Evolutionary conservation across 2,888 invertebrate genomes (phyloP), one percentile per base, ranked within the genome.

Genomic region (Philhelius pedissequus): DNA sequence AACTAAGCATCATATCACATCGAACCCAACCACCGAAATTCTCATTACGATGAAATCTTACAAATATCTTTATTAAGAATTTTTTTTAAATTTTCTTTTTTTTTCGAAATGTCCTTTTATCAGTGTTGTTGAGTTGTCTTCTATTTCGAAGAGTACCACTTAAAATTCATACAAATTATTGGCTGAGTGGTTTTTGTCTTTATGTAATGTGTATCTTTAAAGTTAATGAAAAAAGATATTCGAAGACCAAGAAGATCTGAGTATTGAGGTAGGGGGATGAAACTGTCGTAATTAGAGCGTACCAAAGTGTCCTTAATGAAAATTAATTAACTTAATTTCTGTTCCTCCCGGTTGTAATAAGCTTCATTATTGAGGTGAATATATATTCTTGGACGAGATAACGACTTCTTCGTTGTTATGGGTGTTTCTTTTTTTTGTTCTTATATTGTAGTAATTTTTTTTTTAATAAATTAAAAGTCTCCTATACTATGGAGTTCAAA

Each of bases 301-400:
- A 70, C 4, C 64, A 81, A n/a, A 81, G 69, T 70, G 56, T 27
- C 75, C 75, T 81, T 70, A 81, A 81, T 70, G 62, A 64, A 70
- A 68, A 71, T 81, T 81, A 81, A 81, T 81, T 81, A 75, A 71
- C 58, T 58, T 75, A 66, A 64, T 81, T 81, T 75, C 75, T 71
- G 52, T 75, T 81, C 66, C 20, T 32, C 43, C n/a, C n/a, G 58
- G 15, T 22, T 43, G 66, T 9, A 74, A 70, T 76, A 56, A 50
- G 50, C 76, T 81, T 50, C 54, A 73, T 79, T 73, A 68, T 60
- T 60, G 73, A 79, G 50, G 50, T 40, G 78, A 56, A 66, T 50
- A 71, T 52, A 32, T 73, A n/a, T 50, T 18, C 8, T 7, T 45
- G 4, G 8, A 25, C 27, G 25, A 25, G n/a, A 27, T 50, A 50